phyloP scores from a whole-genome alignment of 2,888 invertebrate species.

The Synergus umbraculus region DNA sequence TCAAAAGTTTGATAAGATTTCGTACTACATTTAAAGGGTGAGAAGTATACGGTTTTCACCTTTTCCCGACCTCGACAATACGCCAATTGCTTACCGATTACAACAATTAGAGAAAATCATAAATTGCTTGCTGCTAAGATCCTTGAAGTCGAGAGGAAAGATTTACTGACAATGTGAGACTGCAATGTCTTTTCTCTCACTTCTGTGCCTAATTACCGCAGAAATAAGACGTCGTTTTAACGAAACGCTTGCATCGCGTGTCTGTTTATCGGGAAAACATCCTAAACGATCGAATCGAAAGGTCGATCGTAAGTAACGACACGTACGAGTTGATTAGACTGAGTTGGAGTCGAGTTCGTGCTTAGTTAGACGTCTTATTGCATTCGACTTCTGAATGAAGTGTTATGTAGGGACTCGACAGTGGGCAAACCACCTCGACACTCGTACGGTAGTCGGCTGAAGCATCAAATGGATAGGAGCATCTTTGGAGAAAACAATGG shows the following conservation, averaged over 20 bases:
- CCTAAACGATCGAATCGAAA: conserved; percentile 22
- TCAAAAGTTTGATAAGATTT: neutral
- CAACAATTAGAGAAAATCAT: conserved; percentile 10
- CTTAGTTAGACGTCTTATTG: conserved; percentile 28
- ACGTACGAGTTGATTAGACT: conserved; percentile 11
- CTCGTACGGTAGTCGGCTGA: conserved; percentile 42
- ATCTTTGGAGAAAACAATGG: neutral
- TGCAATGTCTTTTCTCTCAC: neutral
- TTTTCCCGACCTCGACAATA: neutral
- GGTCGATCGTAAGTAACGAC: conserved; percentile 18
- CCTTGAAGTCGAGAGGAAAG: neutral
- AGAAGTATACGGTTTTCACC: neutral
- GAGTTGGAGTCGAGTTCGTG: conserved; percentile 3
- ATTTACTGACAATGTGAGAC: neutral
- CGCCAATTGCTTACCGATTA: neutral
- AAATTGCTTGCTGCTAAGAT: neutral
- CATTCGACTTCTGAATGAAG: conserved; percentile 26
- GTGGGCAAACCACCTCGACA: conserved; percentile 42
- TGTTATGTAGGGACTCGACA: conserved; percentile 44
- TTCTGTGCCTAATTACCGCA: neutral
- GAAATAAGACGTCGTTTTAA: conserved; percentile 12
- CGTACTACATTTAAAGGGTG: neutral
- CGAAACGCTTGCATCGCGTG: conserved; percentile 8
- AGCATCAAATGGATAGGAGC: conserved; percentile 10
- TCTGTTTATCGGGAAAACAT: conserved; percentile 12